Evolutionary conservation across 2,113 vertebrate species (phyloP).

Genomic region (Oncorhynchus kisutch): DNA sequence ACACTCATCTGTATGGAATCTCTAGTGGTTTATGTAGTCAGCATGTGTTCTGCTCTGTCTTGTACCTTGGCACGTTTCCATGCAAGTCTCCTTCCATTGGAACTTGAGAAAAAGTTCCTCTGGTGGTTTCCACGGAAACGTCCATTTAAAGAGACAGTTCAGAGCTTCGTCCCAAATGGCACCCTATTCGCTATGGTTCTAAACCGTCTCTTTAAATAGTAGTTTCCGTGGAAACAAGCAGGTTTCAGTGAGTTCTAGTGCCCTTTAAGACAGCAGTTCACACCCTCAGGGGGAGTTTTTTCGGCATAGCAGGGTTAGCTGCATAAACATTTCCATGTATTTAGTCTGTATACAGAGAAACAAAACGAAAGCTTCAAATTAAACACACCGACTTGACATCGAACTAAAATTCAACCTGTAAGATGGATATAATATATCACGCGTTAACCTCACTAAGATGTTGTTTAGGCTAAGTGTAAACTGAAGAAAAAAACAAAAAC

Average conservation of each 20-base stretch:
- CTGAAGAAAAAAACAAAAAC: not conserved
- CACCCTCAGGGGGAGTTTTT: constrained; percentile 18
- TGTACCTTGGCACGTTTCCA: constrained; percentile 40
- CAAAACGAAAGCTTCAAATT: not conserved
- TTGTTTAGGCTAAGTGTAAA: not conserved
- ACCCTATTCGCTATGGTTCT: no score
- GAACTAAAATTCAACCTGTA: not conserved
- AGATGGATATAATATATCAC: not conserved
- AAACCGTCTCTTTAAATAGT: constrained; percentile 44
- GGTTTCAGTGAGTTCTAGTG: constrained; percentile 22
- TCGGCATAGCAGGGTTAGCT: constrained; percentile 26
- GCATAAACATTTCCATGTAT: constrained; percentile 43
- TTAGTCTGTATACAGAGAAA: not conserved
- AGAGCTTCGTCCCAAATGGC: no score
- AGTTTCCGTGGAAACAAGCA: constrained; percentile 48
- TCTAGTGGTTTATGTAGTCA: constrained; percentile 31
- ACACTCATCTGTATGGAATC: not conserved
- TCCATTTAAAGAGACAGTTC: constrained; percentile 45
- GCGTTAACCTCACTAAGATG: not conserved
- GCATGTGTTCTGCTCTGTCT: constrained; percentile 26
- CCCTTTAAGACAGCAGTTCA: constrained; percentile 28
- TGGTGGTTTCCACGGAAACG: constrained; percentile 47
- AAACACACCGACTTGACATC: not conserved
- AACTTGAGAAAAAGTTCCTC: constrained; percentile 40
- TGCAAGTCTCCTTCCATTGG: constrained; percentile 20